Base-by-base conservation (phyloP, 2,113 vertebrate species). In the Alces alces region DNA sequence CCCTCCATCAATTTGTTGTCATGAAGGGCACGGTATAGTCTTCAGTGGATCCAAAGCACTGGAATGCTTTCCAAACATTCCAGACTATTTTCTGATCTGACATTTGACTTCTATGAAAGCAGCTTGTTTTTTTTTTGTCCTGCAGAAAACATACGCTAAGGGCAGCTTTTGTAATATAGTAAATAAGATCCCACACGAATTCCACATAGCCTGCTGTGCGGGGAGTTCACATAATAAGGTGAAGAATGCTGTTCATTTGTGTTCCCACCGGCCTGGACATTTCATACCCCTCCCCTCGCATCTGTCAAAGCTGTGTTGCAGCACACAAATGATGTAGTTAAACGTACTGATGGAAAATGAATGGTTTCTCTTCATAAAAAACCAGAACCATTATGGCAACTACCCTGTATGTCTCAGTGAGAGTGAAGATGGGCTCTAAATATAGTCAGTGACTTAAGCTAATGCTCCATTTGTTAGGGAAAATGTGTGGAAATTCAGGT, bases 151-250 rank as follows among this genome's bases (percentile, higher is more conserved):
- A 58, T 14, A 76, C 57, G 54, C 82, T 88, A 84, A 96, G 89
- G 86, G 8, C n/a, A 16, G 73, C 94, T 95, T 96, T 94, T 95
- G 96, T 94, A 27, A 92, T 87, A 55, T n/a, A 36, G 95, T 97
- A 95, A 98, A 92, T 97, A 97, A 95, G 91, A 93, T 85, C 98
- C 98, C 97, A 97, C 98, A 95, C 97, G 58, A 80, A 98, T 98
- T 98, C 97, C 98, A 85, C 95, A 92, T 28, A 89, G 61, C 86
- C 43, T 27, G 55, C 93, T 95, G 96, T 89, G 98, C 98, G 89
- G 97, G 98, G 94, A 95, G 89, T 61, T 93, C 91, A 66, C 97
- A 93, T 96, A 97, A 96, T 97, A 90, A 98, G 82, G 11, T 33
- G 83, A 97, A 91, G 97, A 98, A 98, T 98, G 97, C 61, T 54